Conservation (phyloP, 2,113 vertebrate genomes). For the Odocoileus hemionus region DNA sequence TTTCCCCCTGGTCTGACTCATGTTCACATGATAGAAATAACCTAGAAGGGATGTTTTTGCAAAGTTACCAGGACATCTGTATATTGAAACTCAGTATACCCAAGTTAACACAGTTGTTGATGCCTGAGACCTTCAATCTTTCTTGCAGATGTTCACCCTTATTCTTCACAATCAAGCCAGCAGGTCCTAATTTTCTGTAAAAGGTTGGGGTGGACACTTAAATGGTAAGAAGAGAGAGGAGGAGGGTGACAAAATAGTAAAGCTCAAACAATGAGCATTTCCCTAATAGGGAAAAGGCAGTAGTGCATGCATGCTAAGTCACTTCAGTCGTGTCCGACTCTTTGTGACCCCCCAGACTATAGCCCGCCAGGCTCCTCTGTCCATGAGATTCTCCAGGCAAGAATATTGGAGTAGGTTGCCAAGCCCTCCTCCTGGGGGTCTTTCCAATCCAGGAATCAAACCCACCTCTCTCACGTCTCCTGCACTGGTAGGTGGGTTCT, state of each 20-base stretch:
- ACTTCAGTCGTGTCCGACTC: not conserved
- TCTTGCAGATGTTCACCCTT: not conserved
- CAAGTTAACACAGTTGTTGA: not conserved
- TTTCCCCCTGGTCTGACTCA: not conserved
- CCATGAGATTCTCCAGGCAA: not conserved
- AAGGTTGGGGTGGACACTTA: not conserved
- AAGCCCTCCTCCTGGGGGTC: not conserved
- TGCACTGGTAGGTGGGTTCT: not conserved
- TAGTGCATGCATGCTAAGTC: not conserved
- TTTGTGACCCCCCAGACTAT: not conserved
- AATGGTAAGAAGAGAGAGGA: not conserved
- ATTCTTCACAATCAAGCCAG: not conserved
- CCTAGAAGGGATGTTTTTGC: not conserved
- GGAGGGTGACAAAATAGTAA: not conserved
- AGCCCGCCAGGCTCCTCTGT: not conserved
- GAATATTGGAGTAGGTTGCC: not conserved
- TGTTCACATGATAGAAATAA: not conserved
- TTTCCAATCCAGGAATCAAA: not conserved
- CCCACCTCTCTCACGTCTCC: not conserved
- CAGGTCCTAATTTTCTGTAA: not conserved
- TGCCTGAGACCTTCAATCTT: not conserved
- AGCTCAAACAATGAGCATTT: not conserved
- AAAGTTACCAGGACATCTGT: not conserved
- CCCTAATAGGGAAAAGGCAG: not conserved
- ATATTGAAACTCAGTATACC: not conserved